These are phyloP conservation scores for Periophthalmus magnuspinnatus DNA, from an alignment of 2,797 vertebrate genomes.

Conservation along the genomic window DNA sequence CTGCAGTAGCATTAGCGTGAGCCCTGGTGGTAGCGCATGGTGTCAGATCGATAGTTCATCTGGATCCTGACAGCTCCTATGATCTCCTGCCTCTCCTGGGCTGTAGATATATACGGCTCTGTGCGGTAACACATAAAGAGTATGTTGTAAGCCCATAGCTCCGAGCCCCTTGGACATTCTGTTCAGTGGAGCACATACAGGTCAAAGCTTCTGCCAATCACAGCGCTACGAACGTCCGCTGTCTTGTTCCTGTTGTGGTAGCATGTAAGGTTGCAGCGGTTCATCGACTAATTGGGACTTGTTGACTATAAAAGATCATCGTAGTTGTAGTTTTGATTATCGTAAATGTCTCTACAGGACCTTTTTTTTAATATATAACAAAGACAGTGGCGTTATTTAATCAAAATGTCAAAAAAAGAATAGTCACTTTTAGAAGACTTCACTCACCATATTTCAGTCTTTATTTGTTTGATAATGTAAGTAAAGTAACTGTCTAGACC, in stretches of 20 bases:
- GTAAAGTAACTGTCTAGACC: too few relatives aligned
- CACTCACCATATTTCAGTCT: too few relatives aligned
- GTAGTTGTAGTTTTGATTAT: too few relatives aligned
- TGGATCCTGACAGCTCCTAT: constrained; percentile 1
- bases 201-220: constrained; percentile 5
- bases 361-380: too few relatives aligned
- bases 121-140: constrained; percentile 45
- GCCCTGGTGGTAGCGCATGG: constrained; percentile 15
- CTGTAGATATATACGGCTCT: constrained; percentile 44
- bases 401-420: too few relatives aligned
- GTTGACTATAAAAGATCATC: too few relatives aligned
- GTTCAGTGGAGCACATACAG: background rate
- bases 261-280: background rate
- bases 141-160: constrained; percentile 42
- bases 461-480: too few relatives aligned
- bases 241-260: background rate
- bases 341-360: too few relatives aligned
- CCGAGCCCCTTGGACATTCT: constrained; percentile 15
- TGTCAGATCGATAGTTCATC: constrained; percentile 5
- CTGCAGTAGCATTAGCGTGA: constrained; percentile 12
- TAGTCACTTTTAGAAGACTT: too few relatives aligned
- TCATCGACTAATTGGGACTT: too few relatives aligned
- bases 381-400: too few relatives aligned
- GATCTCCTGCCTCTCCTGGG: background rate
- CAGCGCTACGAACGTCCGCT: background rate